Evolutionary conservation across 2,888 invertebrate species (phyloP).

Genomic region (Chaetogeoica ovagalla): DNA sequence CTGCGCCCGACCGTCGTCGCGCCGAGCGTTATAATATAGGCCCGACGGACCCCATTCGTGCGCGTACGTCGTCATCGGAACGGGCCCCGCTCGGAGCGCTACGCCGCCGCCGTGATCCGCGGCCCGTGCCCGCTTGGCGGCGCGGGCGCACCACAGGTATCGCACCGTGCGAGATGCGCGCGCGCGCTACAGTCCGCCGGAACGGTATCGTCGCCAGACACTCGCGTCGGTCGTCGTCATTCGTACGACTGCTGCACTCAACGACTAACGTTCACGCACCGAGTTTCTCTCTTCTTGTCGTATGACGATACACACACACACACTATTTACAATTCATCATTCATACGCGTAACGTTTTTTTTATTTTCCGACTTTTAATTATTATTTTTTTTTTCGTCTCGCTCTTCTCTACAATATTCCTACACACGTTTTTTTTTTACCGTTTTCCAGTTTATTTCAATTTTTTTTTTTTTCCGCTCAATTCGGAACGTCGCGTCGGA

Average conservation of each 20-base stretch:
- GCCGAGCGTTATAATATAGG: no score
- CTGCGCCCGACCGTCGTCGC: conserved; percentile 13
- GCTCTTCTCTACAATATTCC: no score
- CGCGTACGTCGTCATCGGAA: neutral
- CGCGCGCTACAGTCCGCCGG: conserved; percentile 33
- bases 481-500: no score
- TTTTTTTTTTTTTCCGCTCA: no score
- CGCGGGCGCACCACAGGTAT: conserved; percentile 46
- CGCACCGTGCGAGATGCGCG: conserved; percentile 15
- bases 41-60: neutral
- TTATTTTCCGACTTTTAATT: no score
- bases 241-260: conserved; percentile 35
- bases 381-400: no score
- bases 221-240: conserved; percentile 27
- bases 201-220: neutral
- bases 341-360: no score
- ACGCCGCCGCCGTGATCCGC: neutral
- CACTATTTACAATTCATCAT: neutral
- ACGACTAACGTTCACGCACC: neutral
- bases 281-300: neutral
- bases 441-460: no score
- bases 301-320: neutral
- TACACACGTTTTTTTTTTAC: no score
- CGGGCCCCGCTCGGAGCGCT: conserved; percentile 24
- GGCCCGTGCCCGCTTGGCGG: neutral